Conservation (phyloP, 2,888 invertebrate species). For the Saturnia pavonia region DNA sequence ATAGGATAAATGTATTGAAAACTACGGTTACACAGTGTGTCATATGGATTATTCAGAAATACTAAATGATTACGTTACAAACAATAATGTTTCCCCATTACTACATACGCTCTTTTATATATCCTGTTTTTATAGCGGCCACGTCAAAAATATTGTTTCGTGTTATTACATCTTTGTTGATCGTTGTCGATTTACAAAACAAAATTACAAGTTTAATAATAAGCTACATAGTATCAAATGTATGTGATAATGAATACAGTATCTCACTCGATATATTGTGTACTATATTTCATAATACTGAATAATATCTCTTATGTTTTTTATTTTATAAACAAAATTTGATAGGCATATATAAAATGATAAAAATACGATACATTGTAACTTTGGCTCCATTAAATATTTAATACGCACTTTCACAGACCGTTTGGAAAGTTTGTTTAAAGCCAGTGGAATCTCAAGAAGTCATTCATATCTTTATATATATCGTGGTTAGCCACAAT, state of each 20-base stretch:
- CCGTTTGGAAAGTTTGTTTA: not conserved
- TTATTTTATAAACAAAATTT: not conserved
- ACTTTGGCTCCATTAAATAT: no score
- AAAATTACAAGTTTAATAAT: constrained; percentile 8
- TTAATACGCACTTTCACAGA: no score
- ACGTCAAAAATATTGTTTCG: not conserved
- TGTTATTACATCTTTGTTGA: not conserved
- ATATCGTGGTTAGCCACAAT: no score
- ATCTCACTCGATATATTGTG: not conserved
- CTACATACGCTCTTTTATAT: no score
- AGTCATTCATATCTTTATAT: not conserved
- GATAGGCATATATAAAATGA: not conserved
- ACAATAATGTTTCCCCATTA: no score
- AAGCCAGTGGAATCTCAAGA: not conserved
- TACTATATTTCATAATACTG: not conserved
- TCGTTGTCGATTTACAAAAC: not conserved
- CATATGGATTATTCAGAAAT: not conserved
- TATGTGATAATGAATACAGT: not conserved
- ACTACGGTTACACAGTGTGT: not conserved
- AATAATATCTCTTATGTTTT: not conserved
- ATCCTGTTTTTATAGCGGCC: not conserved
- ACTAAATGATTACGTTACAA: no score
- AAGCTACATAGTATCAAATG: not conserved
- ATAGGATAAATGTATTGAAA: not conserved
- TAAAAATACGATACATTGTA: not conserved